Evolutionary conservation across 2,797 vertebrate species (phyloP).

Genomic region (Rhincodon typus): DNA sequence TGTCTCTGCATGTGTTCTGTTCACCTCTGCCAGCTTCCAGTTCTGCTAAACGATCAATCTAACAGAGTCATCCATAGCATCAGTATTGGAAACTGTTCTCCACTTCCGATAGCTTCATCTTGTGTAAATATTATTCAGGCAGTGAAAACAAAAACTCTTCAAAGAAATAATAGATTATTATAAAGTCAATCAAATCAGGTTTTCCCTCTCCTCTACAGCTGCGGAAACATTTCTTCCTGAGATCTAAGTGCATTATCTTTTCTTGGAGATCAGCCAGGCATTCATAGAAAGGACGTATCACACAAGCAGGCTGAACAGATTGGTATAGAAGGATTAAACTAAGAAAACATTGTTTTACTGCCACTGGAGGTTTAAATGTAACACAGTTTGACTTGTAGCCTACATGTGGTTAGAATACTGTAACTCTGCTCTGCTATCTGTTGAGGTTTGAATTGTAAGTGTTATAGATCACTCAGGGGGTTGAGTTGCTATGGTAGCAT

Average conservation of each 20-base stretch:
- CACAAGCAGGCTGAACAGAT: background rate
- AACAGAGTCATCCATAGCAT: too few species aligned
- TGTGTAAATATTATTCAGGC: too few species aligned
- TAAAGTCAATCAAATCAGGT: background rate
- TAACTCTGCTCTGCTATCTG: background rate
- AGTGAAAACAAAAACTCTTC: background rate
- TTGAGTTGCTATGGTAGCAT: too few species aligned
- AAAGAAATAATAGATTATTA: background rate
- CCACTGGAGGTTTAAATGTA: background rate
- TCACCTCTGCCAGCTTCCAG: background rate
- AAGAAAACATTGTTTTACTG: background rate
- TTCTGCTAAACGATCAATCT: background rate
- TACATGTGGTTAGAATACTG: background rate
- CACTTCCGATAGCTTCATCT: too few species aligned
- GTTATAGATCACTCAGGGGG: too few species aligned
- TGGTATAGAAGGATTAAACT: background rate
- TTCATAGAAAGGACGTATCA: background rate
- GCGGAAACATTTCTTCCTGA: background rate
- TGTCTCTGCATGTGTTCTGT: background rate
- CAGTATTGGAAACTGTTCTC: too few species aligned
- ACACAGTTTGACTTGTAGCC: background rate
- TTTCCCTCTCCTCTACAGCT: background rate
- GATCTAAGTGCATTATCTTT: background rate
- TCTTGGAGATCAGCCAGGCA: background rate
- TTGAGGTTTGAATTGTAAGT: background rate